Evolutionary conservation across 2,797 vertebrate genomes (phyloP).

Genomic region (Tragelaphus oryx): DNA sequence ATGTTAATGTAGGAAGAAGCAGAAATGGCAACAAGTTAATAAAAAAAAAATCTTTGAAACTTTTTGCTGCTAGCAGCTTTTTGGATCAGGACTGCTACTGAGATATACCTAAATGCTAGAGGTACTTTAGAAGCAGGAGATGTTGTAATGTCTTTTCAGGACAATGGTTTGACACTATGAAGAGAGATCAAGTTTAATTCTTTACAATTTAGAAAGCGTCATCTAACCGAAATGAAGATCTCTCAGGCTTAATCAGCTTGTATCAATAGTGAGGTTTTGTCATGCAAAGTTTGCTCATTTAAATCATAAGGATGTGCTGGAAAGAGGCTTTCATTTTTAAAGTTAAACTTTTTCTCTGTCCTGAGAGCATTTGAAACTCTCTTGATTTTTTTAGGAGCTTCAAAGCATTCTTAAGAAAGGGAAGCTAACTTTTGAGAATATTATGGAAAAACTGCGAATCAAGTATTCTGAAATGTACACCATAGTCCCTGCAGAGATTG

Average conservation of each 20-base stretch:
- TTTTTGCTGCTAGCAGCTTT: constrained; percentile 52
- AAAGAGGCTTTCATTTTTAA: constrained; percentile 3
- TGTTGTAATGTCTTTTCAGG: constrained; percentile 39
- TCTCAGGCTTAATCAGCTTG: constrained; percentile 62
- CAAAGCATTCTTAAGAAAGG: constrained; percentile 84
- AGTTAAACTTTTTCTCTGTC: constrained; percentile 29
- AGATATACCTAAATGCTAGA: constrained; percentile 53
- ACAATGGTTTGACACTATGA: constrained; percentile 60
- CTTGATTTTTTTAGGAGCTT: constrained; percentile 84
- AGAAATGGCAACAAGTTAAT: constrained; percentile 70
- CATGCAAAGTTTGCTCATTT: constrained; percentile 50
- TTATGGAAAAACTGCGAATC: constrained; percentile 86
- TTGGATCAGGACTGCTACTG: constrained; percentile 22
- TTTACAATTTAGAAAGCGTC: constrained; percentile 71
- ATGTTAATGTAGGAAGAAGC: no score
- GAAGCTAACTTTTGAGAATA: constrained; percentile 83
- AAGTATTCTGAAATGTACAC: constrained; percentile 87
- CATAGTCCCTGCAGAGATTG: constrained; percentile 86
- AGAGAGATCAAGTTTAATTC: constrained; percentile 76
- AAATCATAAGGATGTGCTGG: neutral
- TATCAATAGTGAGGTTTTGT: constrained; percentile 65
- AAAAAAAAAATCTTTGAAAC: constrained; percentile 63
- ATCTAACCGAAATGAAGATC: constrained; percentile 68
- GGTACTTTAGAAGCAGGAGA: constrained; percentile 41
- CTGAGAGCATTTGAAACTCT: constrained; percentile 42